Evolutionary conservation across 2,113 vertebrate genomes (phyloP).

Genomic region (Indri indri): DNA sequence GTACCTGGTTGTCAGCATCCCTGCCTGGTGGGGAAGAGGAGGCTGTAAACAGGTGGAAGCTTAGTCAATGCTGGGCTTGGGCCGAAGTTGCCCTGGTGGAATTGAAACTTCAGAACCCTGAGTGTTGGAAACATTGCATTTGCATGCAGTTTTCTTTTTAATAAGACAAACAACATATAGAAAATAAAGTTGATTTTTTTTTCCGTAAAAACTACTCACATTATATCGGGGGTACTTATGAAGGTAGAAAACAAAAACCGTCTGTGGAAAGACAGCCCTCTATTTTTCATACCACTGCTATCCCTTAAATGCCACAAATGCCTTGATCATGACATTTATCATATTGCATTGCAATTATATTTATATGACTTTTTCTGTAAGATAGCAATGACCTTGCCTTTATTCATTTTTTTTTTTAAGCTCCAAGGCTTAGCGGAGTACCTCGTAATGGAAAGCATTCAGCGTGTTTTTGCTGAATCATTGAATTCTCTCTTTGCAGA

Average conservation of each 20-base stretch:
- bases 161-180: neutral
- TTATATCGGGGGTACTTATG: neutral
- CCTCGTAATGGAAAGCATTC: neutral
- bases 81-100: neutral
- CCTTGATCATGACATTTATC: neutral
- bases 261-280: neutral
- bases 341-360: neutral
- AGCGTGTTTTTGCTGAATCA: constrained; percentile 8
- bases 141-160: neutral
- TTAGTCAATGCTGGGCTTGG: neutral
- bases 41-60: fast-evolving
- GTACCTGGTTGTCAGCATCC: neutral
- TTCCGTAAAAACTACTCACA: neutral
- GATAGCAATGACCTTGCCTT: neutral
- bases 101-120: neutral
- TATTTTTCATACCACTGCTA: neutral
- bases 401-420: neutral
- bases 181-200: neutral
- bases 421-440: neutral
- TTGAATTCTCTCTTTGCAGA: constrained; percentile 15
- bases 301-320: neutral
- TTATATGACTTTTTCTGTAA: neutral
- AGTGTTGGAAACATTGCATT: neutral
- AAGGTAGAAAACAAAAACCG: neutral
- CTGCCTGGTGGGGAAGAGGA: fast-evolving